Conservation (phyloP, 2,113 vertebrate species). For the Ancistrus triradiatus region DNA sequence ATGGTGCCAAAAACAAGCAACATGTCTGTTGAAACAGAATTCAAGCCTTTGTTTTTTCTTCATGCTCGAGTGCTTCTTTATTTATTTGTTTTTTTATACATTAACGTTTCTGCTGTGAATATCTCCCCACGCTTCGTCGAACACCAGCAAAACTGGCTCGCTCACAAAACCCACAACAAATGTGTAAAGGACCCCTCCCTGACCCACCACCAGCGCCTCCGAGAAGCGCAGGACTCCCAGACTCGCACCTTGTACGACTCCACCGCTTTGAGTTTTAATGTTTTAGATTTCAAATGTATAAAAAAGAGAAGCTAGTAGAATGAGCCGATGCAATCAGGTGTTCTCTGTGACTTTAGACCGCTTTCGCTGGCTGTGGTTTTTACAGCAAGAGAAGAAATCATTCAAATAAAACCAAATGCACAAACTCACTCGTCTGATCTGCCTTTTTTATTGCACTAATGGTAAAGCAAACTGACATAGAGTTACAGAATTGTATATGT, state of each 20-base stretch:
- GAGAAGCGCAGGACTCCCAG: conserved; percentile 27
- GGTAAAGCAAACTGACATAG: too few species aligned
- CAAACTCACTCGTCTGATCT: conserved; percentile 25
- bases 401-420: conserved; percentile 73
- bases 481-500: too few species aligned
- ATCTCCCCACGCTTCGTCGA: too few species aligned
- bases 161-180: too few species aligned
- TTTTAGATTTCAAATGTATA: conserved; percentile 60
- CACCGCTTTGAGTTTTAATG: conserved; percentile 63
- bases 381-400: conserved; percentile 54
- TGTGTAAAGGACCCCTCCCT: too few species aligned
- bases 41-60: too few species aligned
- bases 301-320: conserved; percentile 48
- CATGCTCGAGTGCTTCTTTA: too few species aligned
- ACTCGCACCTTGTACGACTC: conserved; percentile 44
- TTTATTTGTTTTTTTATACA: too few species aligned
- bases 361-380: conserved; percentile 63
- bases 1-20: too few species aligned
- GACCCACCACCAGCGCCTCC: conserved; percentile 26
- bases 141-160: too few species aligned
- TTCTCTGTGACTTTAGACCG: conserved; percentile 63
- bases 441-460: not conserved
- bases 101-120: too few species aligned
- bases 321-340: conserved; percentile 61
- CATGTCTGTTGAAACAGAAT: too few species aligned